Evolutionary conservation across 2,888 invertebrate species (phyloP), one percentile per base, ranked within the genome.

Genomic region (Elmis aenea): DNA sequence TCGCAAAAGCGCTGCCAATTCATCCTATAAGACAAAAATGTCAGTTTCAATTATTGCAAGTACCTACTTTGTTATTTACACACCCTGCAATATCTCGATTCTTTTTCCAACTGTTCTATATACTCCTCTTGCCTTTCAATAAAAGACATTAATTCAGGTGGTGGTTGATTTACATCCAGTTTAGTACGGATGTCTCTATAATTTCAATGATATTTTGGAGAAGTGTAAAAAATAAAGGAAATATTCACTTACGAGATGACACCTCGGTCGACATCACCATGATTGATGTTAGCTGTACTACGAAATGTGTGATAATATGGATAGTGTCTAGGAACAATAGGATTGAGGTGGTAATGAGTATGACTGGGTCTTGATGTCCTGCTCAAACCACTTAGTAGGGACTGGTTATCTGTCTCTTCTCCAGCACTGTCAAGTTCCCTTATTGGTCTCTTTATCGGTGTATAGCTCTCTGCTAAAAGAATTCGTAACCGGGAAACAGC

Each of bases 101-200:
- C 89, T 50, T 83, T 77, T 62, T 90, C 89, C 30, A 90, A 62
- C 60, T 90, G 89, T 45, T 88, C 85, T 29, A 90, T 89, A 57
- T 90, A 89, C 53, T 87, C 87, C 57, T 89, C 89, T 54, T 90
- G 89, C 45, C 85, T 80, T 64, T 88, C 85, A 27, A 89, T 85
- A 57, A 87, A 89, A 51, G 80, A 77, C 62, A 85, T 74, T 25
- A 89, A 73, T 61, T 89, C 88, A 8, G 81, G 81, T 52, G 82
- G 69, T 53, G 78, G 50, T 5, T 31, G 34, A 26, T 10, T 26
- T 5, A n/a, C 26, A 12, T 12, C 10, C n/a, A n/a, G 5, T 22
- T 22, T 22, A 4, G n/a, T n/a, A n/a, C n/a, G n/a, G n/a, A n/a
- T n/a, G n/a, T n/a, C n/a, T n/a, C n/a, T n/a, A n/a, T n/a, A n/a